Percentiles rank a stretch among this genome's conserved stretches.
Conservation (phyloP, 2,797 vertebrate genomes). For the Psittacula derbiana region DNA sequence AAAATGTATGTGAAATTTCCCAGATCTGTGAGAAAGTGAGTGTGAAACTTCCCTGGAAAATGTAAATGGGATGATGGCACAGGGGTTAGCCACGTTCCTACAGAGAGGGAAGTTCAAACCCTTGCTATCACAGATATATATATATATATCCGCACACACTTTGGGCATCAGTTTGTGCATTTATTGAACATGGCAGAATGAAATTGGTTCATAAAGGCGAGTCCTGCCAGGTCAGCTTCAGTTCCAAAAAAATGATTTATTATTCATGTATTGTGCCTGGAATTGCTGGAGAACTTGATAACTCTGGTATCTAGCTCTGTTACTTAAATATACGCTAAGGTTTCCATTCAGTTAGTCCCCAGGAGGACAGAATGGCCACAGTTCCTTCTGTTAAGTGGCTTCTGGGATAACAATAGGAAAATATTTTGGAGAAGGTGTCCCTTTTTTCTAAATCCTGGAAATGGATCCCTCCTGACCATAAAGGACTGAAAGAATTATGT, state of each 20-base stretch:
- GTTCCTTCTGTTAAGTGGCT: conserved; percentile 48
- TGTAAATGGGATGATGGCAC: background rate
- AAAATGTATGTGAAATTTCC: background rate
- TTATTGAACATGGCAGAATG: background rate
- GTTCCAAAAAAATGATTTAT: background rate
- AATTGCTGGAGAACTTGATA: background rate
- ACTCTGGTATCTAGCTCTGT: background rate
- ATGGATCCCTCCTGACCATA: conserved; percentile 38
- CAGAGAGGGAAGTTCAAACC: background rate
- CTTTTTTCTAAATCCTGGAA: conserved; percentile 34
- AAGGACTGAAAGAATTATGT: conserved; percentile 19
- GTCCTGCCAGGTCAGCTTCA: background rate
- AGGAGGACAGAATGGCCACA: background rate
- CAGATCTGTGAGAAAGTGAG: background rate
- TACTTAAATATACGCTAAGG: background rate
- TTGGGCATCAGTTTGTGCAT: background rate
- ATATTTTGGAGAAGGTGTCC: background rate
- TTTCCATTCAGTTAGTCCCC: background rate
- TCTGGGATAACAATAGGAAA: conserved; percentile 40
- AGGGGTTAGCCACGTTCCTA: background rate
- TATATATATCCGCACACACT: background rate
- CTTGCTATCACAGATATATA: background rate
- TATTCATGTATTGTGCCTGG: background rate
- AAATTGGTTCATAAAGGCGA: background rate
- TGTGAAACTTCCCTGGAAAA: background rate